Evolutionary conservation across 2,797 vertebrate genomes (phyloP), one percentile per base, ranked within the genome.

Genomic region (Coendou prehensilis): DNA sequence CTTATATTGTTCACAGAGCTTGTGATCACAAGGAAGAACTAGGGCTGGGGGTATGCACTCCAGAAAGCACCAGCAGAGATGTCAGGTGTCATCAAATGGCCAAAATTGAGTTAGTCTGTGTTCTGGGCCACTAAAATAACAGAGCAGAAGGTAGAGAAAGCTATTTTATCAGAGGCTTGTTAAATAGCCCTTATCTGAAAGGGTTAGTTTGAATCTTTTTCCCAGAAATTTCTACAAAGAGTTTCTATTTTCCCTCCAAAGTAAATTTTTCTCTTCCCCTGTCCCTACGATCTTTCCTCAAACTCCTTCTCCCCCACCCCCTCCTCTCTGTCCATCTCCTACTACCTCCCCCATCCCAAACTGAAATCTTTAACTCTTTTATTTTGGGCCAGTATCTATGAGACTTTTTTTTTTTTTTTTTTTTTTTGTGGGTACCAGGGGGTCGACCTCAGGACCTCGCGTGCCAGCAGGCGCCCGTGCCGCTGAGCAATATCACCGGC

Each of bases 181-280:
- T 59, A 87, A 89, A 23, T 61, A 37, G 26, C 30, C 18, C 22
- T 78, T 81, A 64, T 30, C 69, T 91, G 54, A 85, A 88, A 73
- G 23, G 26, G 4, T 93, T 81, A 59, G 30, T 86, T 89, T 96
- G 47, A 88, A 83, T 89, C 52, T 50, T 76, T 63, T 85, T 83
- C 6, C 7, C 18, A 76, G 22, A 83, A 45, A 54, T 90, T 92
- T 96, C 67, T 94, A 6, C 63, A 63, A 45, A 75, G n/a, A 76
- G 26, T 71, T 71, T 26, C 4, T 83, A 3, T 54, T 26, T 8
- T 10, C 28, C 11, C 28, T 8, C 28, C 7, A 4, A 61, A 67
- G 18, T 28, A 30, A 47, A 28, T 57, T 47, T 86, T 63, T 95
- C 33, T 87, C 2, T 64, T 37, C 23, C 3, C 8, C 11, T 28